Base-by-base conservation (phyloP, 2,113 vertebrate species). In the Hydrochoerus hydrochaeris region DNA sequence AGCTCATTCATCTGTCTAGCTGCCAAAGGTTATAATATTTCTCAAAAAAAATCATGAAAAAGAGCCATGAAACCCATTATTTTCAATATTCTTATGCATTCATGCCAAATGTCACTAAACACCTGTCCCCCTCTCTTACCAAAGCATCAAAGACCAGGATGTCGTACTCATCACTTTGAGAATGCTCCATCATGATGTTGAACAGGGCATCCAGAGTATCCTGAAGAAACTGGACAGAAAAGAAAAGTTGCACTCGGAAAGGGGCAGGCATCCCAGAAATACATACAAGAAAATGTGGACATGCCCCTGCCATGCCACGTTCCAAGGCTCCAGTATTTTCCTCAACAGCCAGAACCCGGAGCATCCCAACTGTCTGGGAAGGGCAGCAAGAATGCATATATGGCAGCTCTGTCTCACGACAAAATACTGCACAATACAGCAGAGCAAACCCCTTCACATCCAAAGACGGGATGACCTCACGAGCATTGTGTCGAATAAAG, bases 161-260 rank as follows among this genome's bases (percentile, higher is more conserved):
- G 98, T 99, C 99, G 44, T 99, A 99, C 88, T 99, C 99, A 28
- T 99, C 97, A 16, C 99, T 99, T 86, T 99, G 98, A 86, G 99
- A 99, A 97, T 99, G 99, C 35, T 99, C 99, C 99, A 99, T 99
- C 99, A 99, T 99, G 98, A 99, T 99, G 98, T 99, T 99, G 98
- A 99, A 99, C 92, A 99, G 98, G 54, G 99, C 99, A 26, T 99
- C 99, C 97, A 99, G 98, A 0, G 99, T 99, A 91, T 99, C 99
- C 97, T 99, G 99, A 63, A 99, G 99, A 97, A 99, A 99, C 99
- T 99, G 63, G 5, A 91, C 3, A 92, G 35, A 52, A 57, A 80
- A 95, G 3, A 75, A 80, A 92, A 28, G 28, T 41, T 1, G 1
- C 14, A 1, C 84, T 92, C 87, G 87, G 38, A 71, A 73, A 90